Evolutionary conservation across 1,140 invertebrate genomes (phyloP).

Genomic region (Drosophila albomicans): DNA sequence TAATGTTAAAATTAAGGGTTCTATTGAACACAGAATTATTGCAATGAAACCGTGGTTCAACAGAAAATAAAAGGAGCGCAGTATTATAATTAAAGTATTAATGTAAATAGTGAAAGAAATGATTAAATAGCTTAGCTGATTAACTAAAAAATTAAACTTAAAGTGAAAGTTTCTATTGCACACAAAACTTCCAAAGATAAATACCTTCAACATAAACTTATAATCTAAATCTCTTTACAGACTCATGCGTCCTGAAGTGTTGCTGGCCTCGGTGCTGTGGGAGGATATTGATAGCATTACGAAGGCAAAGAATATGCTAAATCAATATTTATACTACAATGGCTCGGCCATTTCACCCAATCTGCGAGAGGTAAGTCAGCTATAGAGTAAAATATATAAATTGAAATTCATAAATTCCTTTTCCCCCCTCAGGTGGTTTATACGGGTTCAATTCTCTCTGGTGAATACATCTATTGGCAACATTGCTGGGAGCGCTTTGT

Average conservation of each 20-base stretch:
- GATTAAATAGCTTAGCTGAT: too few species aligned
- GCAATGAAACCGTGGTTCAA: too few species aligned
- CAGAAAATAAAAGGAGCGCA: too few species aligned
- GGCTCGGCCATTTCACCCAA: slow-evolving; percentile 78
- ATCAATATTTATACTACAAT: slow-evolving; percentile 78
- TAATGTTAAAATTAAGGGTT: too few species aligned
- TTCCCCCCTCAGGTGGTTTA: slow-evolving; percentile 72
- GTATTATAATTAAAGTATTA: too few species aligned
- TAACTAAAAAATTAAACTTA: too few species aligned
- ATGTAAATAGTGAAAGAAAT: too few species aligned
- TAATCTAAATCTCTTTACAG: slow-evolving; percentile 23
- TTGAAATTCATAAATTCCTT: not conserved
- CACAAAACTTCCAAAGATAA: too few species aligned
- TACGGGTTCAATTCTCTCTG: slow-evolving; percentile 86
- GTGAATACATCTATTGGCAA: slow-evolving; percentile 90
- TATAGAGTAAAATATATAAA: not conserved
- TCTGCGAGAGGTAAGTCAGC: slow-evolving; percentile 70
- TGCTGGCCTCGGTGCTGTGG: slow-evolving; percentile 81
- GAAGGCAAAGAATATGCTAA: slow-evolving; percentile 82
- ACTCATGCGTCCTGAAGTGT: slow-evolving; percentile 78
- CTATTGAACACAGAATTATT: too few species aligned
- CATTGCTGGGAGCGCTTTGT: slow-evolving; percentile 89
- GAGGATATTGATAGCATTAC: slow-evolving; percentile 82
- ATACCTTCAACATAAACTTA: too few species aligned
- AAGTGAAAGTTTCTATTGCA: too few species aligned